Evolutionary conservation across 2,113 vertebrate genomes (phyloP).

Genomic region (Xerus inauris): DNA sequence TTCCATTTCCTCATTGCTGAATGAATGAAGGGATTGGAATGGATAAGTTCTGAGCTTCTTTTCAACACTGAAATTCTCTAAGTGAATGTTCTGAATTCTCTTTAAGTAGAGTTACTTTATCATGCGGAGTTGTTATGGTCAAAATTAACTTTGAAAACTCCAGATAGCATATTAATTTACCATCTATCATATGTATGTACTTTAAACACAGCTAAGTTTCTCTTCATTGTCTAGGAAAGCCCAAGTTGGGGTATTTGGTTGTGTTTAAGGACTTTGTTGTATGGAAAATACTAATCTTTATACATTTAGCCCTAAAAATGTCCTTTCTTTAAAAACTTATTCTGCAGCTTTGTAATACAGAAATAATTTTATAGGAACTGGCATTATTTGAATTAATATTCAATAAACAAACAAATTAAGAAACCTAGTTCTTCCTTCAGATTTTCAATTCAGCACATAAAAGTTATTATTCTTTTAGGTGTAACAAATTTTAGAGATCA

Average conservation of each 20-base stretch:
- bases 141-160: constrained; percentile 47
- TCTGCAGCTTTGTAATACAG: not conserved
- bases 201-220: not conserved
- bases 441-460: constrained; percentile 53
- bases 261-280: not conserved
- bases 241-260: not conserved
- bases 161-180: not conserved
- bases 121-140: not conserved
- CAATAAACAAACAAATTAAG: constrained; percentile 24
- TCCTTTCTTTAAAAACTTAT: not conserved
- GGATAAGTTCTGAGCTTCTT: not conserved
- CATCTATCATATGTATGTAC: not conserved
- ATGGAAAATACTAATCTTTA: constrained; percentile 20
- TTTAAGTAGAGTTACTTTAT: constrained; percentile 5
- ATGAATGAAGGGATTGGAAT: constrained; percentile 31
- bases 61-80: constrained; percentile 45
- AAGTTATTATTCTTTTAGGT: constrained; percentile 64
- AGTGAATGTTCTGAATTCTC: constrained; percentile 38
- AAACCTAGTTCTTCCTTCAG: not conserved
- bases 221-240: not conserved
- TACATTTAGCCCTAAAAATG: not conserved
- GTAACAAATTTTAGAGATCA: constrained; percentile 66
- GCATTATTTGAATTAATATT: constrained; percentile 49
- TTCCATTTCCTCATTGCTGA: not conserved
- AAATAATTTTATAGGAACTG: not conserved